These are phyloP conservation scores for Ariopsis seemanni DNA, from an alignment of 2,113 vertebrate species.

Conservation along the genomic window DNA sequence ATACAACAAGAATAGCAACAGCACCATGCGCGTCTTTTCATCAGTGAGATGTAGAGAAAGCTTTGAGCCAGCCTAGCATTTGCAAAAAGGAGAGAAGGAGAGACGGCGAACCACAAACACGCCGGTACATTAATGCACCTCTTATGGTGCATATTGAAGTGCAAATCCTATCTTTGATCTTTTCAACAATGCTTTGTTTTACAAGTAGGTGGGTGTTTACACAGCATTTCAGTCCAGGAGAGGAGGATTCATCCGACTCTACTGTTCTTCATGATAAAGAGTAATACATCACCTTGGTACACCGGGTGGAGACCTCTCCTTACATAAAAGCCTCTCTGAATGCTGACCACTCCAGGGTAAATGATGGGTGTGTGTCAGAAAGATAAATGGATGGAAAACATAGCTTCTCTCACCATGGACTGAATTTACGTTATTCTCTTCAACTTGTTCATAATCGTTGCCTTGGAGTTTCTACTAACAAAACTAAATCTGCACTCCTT, in stretches of 20 bases:
- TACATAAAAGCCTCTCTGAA: slow-evolving; percentile 31
- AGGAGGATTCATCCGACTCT: slow-evolving; percentile 21
- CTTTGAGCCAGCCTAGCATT: slow-evolving; percentile 28
- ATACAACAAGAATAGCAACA: slow-evolving; percentile 49
- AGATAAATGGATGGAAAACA: background rate
- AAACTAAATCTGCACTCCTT: background rate
- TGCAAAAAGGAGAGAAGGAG: slow-evolving; percentile 2
- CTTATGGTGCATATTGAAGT: slow-evolving; percentile 44
- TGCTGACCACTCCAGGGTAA: slow-evolving; percentile 22
- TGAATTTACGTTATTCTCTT: slow-evolving; percentile 23
- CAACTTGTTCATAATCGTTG: background rate
- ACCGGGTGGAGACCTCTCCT: slow-evolving; percentile 17
- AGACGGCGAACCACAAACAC: slow-evolving; percentile 15
- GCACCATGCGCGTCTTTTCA: slow-evolving; percentile 36
- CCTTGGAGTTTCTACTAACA: background rate
- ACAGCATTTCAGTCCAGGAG: slow-evolving; percentile 26
- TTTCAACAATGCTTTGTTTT: slow-evolving; percentile 43
- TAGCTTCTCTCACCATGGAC: slow-evolving; percentile 5
- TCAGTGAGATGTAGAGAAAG: slow-evolving; percentile 21
- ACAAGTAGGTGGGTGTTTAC: slow-evolving; percentile 47
- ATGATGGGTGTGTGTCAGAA: slow-evolving; percentile 16
- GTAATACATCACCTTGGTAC: slow-evolving; percentile 19
- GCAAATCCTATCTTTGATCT: slow-evolving; percentile 55
- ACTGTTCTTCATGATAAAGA: slow-evolving; percentile 29
- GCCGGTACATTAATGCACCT: slow-evolving; percentile 38